These are phyloP conservation scores for Scaptomyza flava DNA, from an alignment of 2,888 invertebrate genomes.

Conservation along the genomic window DNA sequence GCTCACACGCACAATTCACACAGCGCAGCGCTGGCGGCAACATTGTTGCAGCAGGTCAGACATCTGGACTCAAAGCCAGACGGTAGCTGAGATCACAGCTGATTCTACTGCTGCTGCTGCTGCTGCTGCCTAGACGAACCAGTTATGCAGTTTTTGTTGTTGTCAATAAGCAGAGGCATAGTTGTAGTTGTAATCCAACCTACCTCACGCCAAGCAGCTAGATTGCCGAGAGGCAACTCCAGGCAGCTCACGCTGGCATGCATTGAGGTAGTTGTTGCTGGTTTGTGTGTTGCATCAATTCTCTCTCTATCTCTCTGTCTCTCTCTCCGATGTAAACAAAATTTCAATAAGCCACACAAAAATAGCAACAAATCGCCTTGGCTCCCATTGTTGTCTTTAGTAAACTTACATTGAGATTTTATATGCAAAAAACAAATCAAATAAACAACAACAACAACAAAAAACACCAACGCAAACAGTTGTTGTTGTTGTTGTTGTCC, in stretches of 20 bases:
- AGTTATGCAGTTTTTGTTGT: conserved; percentile 57
- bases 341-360: conserved; percentile 61
- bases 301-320: conserved; percentile 17
- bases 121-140: conserved; percentile 59
- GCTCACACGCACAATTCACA: conserved; percentile 53
- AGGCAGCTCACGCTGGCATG: conserved; percentile 53
- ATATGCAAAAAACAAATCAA: conserved; percentile 51
- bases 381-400: conserved; percentile 61
- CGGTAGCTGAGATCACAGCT: conserved; percentile 43
- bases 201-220: conserved; percentile 67
- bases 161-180: not conserved
- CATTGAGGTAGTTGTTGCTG: conserved; percentile 52
- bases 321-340: conserved; percentile 59
- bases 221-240: conserved; percentile 34
- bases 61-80: conserved; percentile 34
- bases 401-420: conserved; percentile 76
- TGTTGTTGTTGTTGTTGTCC: conserved; percentile 39
- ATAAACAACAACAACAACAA: conserved; percentile 23
- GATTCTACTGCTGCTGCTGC: conserved; percentile 35
- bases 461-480: conserved; percentile 30
- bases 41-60: conserved; percentile 64
- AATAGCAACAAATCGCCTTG: conserved; percentile 64
- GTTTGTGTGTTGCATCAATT: conserved; percentile 46
- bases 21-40: conserved; percentile 47
- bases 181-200: conserved; percentile 48